Conservation (phyloP, 2,888 invertebrate species). For the Macropis europaea region DNA sequence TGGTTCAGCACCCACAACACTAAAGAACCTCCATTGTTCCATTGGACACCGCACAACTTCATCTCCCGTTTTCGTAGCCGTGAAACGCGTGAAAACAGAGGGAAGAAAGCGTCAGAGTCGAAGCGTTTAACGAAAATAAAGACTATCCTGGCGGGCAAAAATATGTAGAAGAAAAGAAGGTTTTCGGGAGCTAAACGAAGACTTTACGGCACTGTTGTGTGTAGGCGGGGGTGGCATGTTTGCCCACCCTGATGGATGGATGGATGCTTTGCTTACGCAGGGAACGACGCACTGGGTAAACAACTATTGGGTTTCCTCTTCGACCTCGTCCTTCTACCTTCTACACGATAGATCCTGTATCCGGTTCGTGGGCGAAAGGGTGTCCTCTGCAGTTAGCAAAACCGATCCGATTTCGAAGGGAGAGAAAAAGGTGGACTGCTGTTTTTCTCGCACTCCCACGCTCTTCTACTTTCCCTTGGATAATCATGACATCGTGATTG, state of each 20-base stretch:
- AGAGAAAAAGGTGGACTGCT: slow-evolving; percentile 18
- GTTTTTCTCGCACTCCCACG: slow-evolving; percentile 10
- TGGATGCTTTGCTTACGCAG: slow-evolving; percentile 75
- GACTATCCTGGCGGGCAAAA: slow-evolving; percentile 5
- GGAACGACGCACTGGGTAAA: slow-evolving; percentile 74
- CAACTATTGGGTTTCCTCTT: slow-evolving; percentile 76
- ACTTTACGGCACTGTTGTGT: slow-evolving; percentile 45
- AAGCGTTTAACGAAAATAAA: slow-evolving; percentile 17
- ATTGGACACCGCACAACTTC: too few relatives aligned
- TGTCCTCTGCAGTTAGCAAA: slow-evolving; percentile 55
- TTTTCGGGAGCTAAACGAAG: slow-evolving; percentile 33
- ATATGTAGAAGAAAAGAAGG: slow-evolving; percentile 5
- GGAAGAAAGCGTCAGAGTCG: not conserved
- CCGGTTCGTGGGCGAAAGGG: slow-evolving; percentile 57
- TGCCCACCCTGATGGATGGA: slow-evolving; percentile 63
- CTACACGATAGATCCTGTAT: slow-evolving; percentile 39
- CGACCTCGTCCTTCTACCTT: slow-evolving; percentile 54
- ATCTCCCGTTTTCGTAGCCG: not conserved
- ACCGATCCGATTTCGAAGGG: slow-evolving; percentile 68
- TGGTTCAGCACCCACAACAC: too few relatives aligned
- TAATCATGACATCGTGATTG: not conserved
- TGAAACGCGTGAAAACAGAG: slow-evolving; percentile 1
- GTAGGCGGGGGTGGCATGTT: slow-evolving; percentile 61
- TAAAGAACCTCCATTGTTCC: too few relatives aligned
- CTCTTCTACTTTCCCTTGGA: slow-evolving; percentile 6